Conservation (phyloP, 2,113 vertebrate genomes). For the Mystacornis crossleyi region DNA sequence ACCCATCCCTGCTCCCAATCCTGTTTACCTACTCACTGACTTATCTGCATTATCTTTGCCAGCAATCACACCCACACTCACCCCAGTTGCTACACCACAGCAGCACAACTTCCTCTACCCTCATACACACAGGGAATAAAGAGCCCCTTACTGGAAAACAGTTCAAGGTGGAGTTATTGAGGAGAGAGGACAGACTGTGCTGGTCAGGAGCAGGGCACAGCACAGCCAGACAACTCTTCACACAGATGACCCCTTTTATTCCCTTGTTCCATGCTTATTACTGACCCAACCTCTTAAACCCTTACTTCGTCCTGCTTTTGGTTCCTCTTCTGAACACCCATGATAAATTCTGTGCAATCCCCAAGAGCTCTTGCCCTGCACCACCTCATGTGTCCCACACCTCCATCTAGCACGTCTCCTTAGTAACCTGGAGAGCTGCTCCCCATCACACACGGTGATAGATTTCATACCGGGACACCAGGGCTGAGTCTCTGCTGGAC, state of each 20-base stretch:
- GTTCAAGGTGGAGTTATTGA: not conserved
- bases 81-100: not conserved
- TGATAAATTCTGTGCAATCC: not conserved
- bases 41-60: not conserved
- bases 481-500: not conserved
- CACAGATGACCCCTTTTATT: not conserved
- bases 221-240: not conserved
- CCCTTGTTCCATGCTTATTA: not conserved
- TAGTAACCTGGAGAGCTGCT: not conserved
- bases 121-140: not conserved
- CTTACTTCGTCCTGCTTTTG: not conserved
- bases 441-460: not conserved
- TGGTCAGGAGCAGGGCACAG: not conserved
- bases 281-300: not conserved
- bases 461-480: not conserved
- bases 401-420: not conserved
- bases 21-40: not conserved
- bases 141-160: not conserved
- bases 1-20: not conserved
- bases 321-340: not conserved
- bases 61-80: rapidly evolving
- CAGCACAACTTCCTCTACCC: not conserved
- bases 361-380: not conserved
- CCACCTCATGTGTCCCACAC: not conserved
- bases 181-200: not conserved